Base-by-base conservation (phyloP, 1,140 invertebrate genomes). In the Halictus rubicundus region DNA sequence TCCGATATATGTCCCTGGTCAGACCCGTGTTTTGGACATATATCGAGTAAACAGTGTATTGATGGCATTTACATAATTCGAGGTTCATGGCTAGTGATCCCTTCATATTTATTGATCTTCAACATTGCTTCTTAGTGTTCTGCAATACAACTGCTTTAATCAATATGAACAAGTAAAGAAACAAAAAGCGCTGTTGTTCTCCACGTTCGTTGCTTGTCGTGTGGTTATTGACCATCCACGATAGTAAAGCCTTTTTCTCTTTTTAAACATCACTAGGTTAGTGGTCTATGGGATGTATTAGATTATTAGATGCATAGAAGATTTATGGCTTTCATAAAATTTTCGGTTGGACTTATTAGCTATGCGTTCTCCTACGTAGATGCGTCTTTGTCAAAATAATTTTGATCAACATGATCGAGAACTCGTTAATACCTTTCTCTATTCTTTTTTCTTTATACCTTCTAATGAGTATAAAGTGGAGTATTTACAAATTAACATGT, bases 231-330 rank as follows among this genome's bases (percentile, higher is more conserved):
- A 52, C 16, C 16, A 71, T 23, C 57, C 60, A 37, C 42, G 46
- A 27, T 32, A n/a, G n/a, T 27, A 9, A 9, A 42, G 14, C 49
- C 12, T 42, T 39, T 71, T 49, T 60, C 12, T 49, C 39, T 61
- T 27, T 63, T 27, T 63, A 25, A 70, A 49, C 52, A 39, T 72
- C 25, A 42, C 37, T 78, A 72, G 57, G 57, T 46, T 66, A 85
- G 78, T 66, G 16, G 75, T 79, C 74, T 85, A 81, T 85, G 69
- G 83, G 74, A 60, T 84, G 82, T 83, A 85, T 85, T 85, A 74
- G 83, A 63, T 70, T 42, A 78, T 78, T 85, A 79, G 57, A 81
- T 81, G 79, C 78, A 78, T 85, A 85, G 83, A 76, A 64, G 70
- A 84, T 73, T 77, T 60, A 61, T 85, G 69, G 83, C 83, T 85